Evolutionary conservation across 2,113 vertebrate species (phyloP).

Genomic region (Corythornis madagascariensis): DNA sequence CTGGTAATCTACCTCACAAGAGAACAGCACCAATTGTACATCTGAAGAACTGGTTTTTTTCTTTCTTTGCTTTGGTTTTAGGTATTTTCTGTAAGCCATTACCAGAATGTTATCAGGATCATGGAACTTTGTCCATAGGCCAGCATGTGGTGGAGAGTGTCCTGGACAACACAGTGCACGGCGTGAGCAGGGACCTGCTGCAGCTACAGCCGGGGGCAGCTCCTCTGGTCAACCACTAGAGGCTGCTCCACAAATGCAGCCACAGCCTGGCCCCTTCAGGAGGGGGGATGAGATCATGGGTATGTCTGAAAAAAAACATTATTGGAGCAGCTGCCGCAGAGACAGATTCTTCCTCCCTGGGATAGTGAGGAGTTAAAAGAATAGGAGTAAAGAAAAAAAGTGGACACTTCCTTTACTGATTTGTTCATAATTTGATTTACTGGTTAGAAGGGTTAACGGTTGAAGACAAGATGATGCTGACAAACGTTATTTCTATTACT

Average conservation of each 20-base stretch:
- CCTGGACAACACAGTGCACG: not conserved
- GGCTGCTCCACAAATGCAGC: slow-evolving; percentile 20
- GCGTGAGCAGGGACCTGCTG: not conserved
- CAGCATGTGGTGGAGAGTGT: not conserved
- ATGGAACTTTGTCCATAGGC: not conserved
- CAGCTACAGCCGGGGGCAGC: not conserved
- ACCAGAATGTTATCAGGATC: not conserved
- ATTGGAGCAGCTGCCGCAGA: not conserved
- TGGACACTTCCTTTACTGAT: not conserved
- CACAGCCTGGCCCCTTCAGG: not conserved
- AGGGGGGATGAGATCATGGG: not conserved
- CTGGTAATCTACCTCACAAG: not conserved
- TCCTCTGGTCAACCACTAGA: not conserved
- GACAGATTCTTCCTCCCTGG: not conserved
- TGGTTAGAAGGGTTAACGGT: not conserved
- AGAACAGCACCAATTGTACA: not conserved
- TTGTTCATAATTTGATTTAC: not conserved
- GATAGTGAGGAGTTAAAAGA: not conserved
- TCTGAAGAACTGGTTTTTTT: not conserved
- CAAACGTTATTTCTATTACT: not conserved
- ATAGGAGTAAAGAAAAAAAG: not conserved
- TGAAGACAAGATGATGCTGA: not conserved
- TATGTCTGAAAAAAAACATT: not conserved
- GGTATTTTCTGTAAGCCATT: not conserved
- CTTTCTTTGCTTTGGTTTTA: not conserved